Base-by-base conservation (phyloP, 2,888 invertebrate species). In the Mimas tiliae region DNA sequence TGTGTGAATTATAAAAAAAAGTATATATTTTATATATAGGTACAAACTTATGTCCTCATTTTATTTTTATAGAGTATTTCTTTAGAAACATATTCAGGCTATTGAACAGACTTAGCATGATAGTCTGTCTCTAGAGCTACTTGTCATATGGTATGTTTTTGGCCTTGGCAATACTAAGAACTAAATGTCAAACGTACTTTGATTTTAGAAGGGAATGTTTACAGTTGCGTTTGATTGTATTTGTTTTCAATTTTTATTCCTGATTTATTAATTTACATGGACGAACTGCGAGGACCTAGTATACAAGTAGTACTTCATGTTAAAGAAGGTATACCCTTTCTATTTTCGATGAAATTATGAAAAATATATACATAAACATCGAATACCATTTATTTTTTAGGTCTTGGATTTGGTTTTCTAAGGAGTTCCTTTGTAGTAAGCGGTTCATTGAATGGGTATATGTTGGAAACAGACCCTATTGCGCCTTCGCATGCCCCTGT, bases 291-390 rank as follows among this genome's bases (percentile, higher is more conserved):
- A 67, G 95, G 95, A 70, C 94, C 95, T 69, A 94, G 94, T 76
- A 94, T 96, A 68, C 95, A 96, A 85, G 94, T 96, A 73, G 95
- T 96, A 70, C 87, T 96, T 65, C 95, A 95, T 69, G 91, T 96
- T 42, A 95, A 95, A 86, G 95, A 96, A 90, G 96, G 96, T 94
- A 55, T 3, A 50, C 9, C 50, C 19, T 16, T 16, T 16, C 6
- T 19, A 50, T 19, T 19, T 11, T 14, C 12, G 14, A 38, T 62
- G 33, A 63, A 63, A 19, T 6, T 2, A 11, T 9, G 19, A 19
- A 19, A n/a, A 48, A 19, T 19, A 50, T 19, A 19, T 2, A 12
- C 50, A 6, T 55, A 62, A 0, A 45, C 11, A 21, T 47, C 14
- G 21, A 12, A 27, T 64, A 53, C 8, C 45, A 14, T 45, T 12